A percentile compares a stretch with the other conserved stretches of the same genome.
These are phyloP conservation scores for Manis pentadactyla DNA, from an alignment of 2,797 vertebrate genomes.

Conservation along the genomic window DNA sequence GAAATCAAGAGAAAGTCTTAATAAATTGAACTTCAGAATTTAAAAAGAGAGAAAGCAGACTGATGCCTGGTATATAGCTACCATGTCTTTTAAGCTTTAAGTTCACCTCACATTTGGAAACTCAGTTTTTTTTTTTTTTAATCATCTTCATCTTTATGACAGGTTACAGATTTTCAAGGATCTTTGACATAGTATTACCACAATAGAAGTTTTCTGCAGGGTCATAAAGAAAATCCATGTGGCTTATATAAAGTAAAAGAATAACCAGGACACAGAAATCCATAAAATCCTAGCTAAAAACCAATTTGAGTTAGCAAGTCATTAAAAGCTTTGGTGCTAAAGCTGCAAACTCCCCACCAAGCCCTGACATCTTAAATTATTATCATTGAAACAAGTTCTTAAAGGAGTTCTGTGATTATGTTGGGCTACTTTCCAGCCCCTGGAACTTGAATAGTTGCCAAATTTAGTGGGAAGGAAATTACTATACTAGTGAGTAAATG, in stretches of 20 bases:
- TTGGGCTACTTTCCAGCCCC: background rate
- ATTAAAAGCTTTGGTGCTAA: constrained; percentile 43
- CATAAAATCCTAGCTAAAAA: constrained; percentile 8
- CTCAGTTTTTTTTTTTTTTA: background rate
- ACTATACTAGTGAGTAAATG: constrained; percentile 2
- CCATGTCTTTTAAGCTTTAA: constrained; percentile 29
- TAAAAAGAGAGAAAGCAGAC: background rate
- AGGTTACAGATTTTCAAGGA: constrained; percentile 47
- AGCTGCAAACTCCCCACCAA: background rate
- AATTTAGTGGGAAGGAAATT: constrained; percentile 51
- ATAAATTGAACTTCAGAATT: background rate
- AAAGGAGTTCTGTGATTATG: background rate
- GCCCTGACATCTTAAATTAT: background rate
- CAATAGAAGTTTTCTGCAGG: constrained; percentile 2
- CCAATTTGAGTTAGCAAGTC: constrained; percentile 47
- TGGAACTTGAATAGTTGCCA: background rate
- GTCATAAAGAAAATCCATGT: background rate
- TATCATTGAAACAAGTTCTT: constrained; percentile 33
- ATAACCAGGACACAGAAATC: constrained; percentile 33
- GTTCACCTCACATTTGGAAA: background rate
- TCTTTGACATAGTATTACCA: constrained; percentile 43
- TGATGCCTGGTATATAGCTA: background rate
- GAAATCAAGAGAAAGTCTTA: constrained; percentile 11
- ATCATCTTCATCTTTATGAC: constrained; percentile 14
- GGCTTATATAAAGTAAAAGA: background rate